Base-by-base conservation (phyloP, 2,797 vertebrate genomes). In the Hippoglossus hippoglossus region DNA sequence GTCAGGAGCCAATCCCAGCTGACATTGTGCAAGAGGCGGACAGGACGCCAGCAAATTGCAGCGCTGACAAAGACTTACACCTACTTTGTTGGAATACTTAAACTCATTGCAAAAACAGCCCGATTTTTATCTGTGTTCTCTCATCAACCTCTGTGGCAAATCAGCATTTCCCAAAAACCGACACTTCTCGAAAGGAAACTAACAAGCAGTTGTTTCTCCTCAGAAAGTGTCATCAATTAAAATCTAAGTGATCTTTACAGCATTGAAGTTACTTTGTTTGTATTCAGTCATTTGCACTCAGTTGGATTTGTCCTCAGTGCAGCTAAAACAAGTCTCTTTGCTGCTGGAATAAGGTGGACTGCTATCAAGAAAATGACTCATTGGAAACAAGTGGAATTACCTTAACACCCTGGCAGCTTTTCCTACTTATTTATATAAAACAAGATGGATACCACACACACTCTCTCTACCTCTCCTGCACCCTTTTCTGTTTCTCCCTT, bases 401-500 rank as follows among this genome's bases (percentile, higher is more conserved):
- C 60, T 65, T 1, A 58, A 66, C 56, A 50, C 54, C 24, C 3
- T 49, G 50, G 49, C 75, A 75, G 68, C 67, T 76, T 77, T 62
- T 67, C 59, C 67, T 58, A 77, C 34, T 73, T 65, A 63, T 64
- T 75, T 65, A 31, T 60, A 25, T 63, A 61, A 54, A 90, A 81
- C 62, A 60, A 74, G 66, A 76, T 69, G 51, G 47, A 71, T 80
- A 68, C 58, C 90, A 16, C 28, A 13, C 25, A 50, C 34, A 8
- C 59, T 31, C 63, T n/a, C 53, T 60, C 51, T 46, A 25, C 39
- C 60, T 70, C 57, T 71, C 39, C 28, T 57, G 16, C 60, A 71
- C 58, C 19, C n/a, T 73, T 74, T 74, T 62, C 63, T 50, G 64
- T 56, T 68, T 46, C 73, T 61, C 58, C 63, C 58, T 47, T 64